Conservation (phyloP, 2,888 invertebrate genomes). For the Drosophila nr. perissopoda region DNA sequence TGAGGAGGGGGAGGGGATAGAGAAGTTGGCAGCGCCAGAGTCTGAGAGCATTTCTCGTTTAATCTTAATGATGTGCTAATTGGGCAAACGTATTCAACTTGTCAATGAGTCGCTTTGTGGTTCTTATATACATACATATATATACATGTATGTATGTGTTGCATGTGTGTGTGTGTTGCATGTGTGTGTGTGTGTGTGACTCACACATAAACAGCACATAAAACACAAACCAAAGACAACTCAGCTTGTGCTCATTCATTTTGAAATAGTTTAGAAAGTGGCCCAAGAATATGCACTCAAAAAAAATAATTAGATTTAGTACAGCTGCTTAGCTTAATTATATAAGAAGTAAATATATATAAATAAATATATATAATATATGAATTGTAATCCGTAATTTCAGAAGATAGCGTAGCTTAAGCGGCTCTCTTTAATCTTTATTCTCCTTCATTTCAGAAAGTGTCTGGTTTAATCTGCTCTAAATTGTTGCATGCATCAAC, state of each 20-base stretch:
- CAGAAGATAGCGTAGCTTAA: neutral
- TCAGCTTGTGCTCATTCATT: conserved; percentile 31
- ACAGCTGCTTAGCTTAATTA: neutral
- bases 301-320: neutral
- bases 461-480: neutral
- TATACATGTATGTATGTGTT: conserved; percentile 1
- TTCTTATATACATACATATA: conserved; percentile 9
- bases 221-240: conserved; percentile 33
- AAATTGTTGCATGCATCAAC: neutral
- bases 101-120: conserved; percentile 56
- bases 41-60: conserved; percentile 53
- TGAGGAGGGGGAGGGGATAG: neutral
- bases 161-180: neutral
- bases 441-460: too few relatives aligned
- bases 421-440: neutral
- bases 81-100: conserved; percentile 66
- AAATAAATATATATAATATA: too few relatives aligned
- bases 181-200: conserved; percentile 23
- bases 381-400: neutral
- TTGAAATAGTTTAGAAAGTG: conserved; percentile 48
- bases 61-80: conserved; percentile 77
- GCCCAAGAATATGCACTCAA: conserved; percentile 14
- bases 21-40: neutral
- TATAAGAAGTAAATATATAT: too few relatives aligned
- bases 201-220: conserved; percentile 70